Conservation (phyloP, 2,113 vertebrate genomes). For the Rhinoptilus africanus region DNA sequence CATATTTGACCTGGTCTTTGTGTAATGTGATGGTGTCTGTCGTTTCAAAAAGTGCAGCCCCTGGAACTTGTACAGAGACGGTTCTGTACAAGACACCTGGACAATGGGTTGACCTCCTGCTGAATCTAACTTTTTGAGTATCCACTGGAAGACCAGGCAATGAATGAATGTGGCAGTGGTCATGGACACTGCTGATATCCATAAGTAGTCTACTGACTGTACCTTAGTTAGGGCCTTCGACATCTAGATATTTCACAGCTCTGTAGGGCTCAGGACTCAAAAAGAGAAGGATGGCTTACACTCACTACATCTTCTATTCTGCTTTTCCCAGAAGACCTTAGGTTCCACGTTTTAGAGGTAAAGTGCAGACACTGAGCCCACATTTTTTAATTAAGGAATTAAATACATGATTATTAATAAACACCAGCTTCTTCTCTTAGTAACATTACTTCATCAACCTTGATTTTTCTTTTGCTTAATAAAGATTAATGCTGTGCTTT, state of each 20-base stretch:
- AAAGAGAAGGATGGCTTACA: not conserved
- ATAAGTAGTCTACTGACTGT: not conserved
- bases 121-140: not conserved
- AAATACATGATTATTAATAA: not conserved
- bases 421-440: not conserved
- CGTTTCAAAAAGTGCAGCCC: not conserved
- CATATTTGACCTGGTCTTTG: not conserved
- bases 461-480: slow-evolving; percentile 14
- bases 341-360: not conserved
- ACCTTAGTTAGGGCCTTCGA: not conserved
- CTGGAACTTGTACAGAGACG: not conserved
- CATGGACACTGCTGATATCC: not conserved
- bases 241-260: not conserved
- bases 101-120: not conserved
- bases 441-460: not conserved
- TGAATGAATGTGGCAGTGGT: not conserved
- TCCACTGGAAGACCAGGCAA: not conserved
- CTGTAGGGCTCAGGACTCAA: not conserved
- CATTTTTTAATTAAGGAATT: not conserved
- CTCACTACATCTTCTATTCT: not conserved
- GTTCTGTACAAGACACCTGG: rapidly evolving
- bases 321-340: not conserved
- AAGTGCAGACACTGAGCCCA: rapidly evolving
- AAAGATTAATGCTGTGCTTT: slow-evolving; percentile 10
- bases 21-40: too few relatives aligned